Conservation (phyloP, 2,113 vertebrate genomes). For the Chamaea fasciata region DNA sequence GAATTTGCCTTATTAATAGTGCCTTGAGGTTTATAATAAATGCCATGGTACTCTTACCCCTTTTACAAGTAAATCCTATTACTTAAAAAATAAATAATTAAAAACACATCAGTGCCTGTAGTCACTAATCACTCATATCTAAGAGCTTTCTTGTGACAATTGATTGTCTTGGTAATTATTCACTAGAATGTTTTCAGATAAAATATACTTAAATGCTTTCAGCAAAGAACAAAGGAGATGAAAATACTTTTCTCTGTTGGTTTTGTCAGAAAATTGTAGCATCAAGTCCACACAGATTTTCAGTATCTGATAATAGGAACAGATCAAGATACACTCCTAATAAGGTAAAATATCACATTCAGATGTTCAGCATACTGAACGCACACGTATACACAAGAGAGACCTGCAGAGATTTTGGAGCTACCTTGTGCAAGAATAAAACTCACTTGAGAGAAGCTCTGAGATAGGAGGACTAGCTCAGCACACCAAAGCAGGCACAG, state of each 20-base stretch:
- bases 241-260: not conserved
- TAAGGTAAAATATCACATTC: not conserved
- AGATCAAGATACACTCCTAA: not conserved
- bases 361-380: not conserved
- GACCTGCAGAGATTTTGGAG: not conserved
- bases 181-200: not conserved
- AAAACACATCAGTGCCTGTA: not conserved
- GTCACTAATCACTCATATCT: not conserved
- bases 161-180: not conserved
- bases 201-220: not conserved
- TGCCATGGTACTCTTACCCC: not conserved
- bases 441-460: not conserved
- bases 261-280: not conserved
- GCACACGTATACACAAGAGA: not conserved
- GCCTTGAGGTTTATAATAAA: not conserved
- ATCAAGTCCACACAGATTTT: not conserved
- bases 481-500: not conserved
- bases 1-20: not conserved
- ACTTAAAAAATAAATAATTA: not conserved
- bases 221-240: not conserved
- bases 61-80: not conserved
- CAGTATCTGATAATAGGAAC: accelerated
- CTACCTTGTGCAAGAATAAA: not conserved
- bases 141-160: not conserved
- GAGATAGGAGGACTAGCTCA: not conserved